Percentiles rank a stretch among this genome's conserved stretches.
These are phyloP conservation scores for Abscondita cerata DNA, from an alignment of 2,888 invertebrate genomes.

Conservation along the genomic window DNA sequence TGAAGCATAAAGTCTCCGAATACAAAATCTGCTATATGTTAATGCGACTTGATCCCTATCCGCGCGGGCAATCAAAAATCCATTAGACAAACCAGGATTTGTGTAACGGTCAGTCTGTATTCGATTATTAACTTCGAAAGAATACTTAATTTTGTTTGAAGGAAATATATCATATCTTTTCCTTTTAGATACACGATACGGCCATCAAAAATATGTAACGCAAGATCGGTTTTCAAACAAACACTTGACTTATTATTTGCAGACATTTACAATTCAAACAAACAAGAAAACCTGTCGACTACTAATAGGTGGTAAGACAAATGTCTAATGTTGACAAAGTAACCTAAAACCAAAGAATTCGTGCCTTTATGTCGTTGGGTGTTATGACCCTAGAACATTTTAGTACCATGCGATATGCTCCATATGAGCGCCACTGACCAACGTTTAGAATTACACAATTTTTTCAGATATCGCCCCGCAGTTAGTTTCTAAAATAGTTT, in stretches of 20 bases:
- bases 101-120: slow-evolving; percentile 44
- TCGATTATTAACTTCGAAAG: background rate
- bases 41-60: slow-evolving; percentile 28
- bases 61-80: slow-evolving; percentile 50
- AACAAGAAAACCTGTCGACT: slow-evolving; percentile 53
- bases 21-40: background rate
- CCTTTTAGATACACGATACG: slow-evolving; percentile 17
- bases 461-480: slow-evolving; percentile 1
- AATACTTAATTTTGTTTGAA: background rate
- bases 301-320: slow-evolving; percentile 55
- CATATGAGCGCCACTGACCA: slow-evolving; percentile 39
- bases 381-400: slow-evolving; percentile 53
- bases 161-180: background rate
- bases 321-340: slow-evolving; percentile 54
- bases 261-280: slow-evolving; percentile 40
- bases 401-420: slow-evolving; percentile 42
- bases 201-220: slow-evolving; percentile 30
- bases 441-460: slow-evolving; percentile 12
- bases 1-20: too few species aligned
- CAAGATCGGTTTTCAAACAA: slow-evolving; percentile 24
- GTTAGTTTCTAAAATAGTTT: background rate
- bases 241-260: slow-evolving; percentile 34
- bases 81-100: slow-evolving; percentile 55
- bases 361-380: slow-evolving; percentile 46
- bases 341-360: slow-evolving; percentile 52